Base-by-base conservation (phyloP, 2,888 invertebrate species). In the Epinotia demarniana region DNA sequence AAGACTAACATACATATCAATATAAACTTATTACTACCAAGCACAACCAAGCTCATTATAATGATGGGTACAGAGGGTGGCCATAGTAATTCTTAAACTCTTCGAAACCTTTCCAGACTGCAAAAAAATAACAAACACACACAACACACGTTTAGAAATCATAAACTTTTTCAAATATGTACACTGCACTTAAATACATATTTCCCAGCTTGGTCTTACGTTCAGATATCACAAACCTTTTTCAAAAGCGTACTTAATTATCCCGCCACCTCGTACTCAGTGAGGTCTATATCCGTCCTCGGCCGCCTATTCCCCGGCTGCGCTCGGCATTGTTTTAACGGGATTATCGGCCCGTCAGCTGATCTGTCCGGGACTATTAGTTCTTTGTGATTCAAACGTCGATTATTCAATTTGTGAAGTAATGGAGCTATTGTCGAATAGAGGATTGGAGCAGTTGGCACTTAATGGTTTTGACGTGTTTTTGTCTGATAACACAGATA, bases 321-420 rank as follows among this genome's bases (percentile, higher is more conserved):
- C 39, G 43, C 12, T 39, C 39, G 16, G 27, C 23, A 66, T 66
- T 66, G 66, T 66, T 53, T 33, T 66, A 53, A 66, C 66, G 53
- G 33, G 23, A 66, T 66, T 53, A 66, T 53, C 27, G n/a, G n/a
- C 33, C 49, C 60, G 46, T 70, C 70, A 19, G 68, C 18, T 23
- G 69, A 69, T 69, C 58, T 53, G 33, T 71, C 61, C 23, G 49
- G 43, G 27, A 53, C 27, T 53, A 62, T 72, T 63, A 18, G 33
- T 63, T 61, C 19, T 55, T 72, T 53, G 53, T 72, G 49, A 66
- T 53, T 66, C 66, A 33, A 66, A 33, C 53, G 53, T 27, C 11
- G 66, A 66, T 66, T 27, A 66, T 66, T 18, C 66, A 53, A 66
- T 66, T 53, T 53, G 66, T 55, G n/a, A 53, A n/a, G 27, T 33